Evolutionary conservation across 2,113 vertebrate species (phyloP), one percentile per base, ranked within the genome.

Genomic region (Sciurus niger): DNA sequence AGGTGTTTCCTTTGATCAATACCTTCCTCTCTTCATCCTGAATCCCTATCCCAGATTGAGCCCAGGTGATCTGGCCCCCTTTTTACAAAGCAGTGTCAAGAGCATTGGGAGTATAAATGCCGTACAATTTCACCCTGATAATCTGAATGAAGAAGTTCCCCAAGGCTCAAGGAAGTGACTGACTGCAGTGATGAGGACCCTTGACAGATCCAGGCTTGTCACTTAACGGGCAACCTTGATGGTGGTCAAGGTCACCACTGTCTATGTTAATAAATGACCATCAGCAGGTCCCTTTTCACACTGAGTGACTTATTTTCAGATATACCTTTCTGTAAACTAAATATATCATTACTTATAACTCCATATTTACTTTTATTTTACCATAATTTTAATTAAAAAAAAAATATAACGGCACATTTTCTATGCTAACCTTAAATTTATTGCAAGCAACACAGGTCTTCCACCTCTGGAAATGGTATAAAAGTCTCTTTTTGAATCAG

Each of bases 131-230:
- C n/a, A 63, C 1, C 6, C 40, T 34, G 25, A 3, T 30, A 18
- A 74, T 34, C 4, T 48, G 13, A 70, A 37, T 7, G 58, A 48
- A 48, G 32, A 58, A 7, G 2, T 24, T 63, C 53, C 11, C 37
- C 10, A 4, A 63, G 17, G 51, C 20, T 43, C 48, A 17, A 28
- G 20, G 34, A 92, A 63, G 34, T n/a, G 32, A 9, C 60, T 43
- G 32, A 9, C 60, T 46, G 3, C 5, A 12, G 30, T 40, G 2
- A 28, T 1, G 0, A 40, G 12, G 28, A 68, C 8, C 7, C 24
- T 85, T 10, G 32, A 11, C 43, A 37, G 34, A 48, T 2, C 25
- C 86, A 17, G 8, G 18, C 20, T 48, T 34, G 4, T 53, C 11
- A 18, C n/a, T 83, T 16, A 37, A 9, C 12, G 16, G 3, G 70